Evolutionary conservation across 2,888 invertebrate species (phyloP), one percentile per base, ranked within the genome.

Genomic region (Enoplolaimus lenunculus): DNA sequence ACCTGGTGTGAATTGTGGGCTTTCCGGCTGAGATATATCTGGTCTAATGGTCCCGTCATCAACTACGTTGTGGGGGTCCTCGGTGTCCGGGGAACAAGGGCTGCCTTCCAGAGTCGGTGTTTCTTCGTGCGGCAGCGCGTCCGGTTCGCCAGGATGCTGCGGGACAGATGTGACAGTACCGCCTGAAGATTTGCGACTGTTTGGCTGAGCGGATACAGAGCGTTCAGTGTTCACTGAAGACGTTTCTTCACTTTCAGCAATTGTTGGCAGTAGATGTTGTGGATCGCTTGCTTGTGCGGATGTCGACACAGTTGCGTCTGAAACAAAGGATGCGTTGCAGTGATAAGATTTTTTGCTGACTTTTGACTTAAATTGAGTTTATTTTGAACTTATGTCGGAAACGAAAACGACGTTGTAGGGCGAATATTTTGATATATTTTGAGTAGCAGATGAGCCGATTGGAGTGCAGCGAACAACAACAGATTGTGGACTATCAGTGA

Each of bases 111-210:
- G 64, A 29, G 71, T 67, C 34, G 45, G 33, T 1, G 31, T 34
- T 29, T 73, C 72, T 13, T 26, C 30, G 29, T 68, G 13, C 26
- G 21, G 3, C 34, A 68, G 68, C 30, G 71, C 66, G n/a, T n/a
- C n/a, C n/a, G n/a, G n/a, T n/a, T n/a, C n/a, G n/a, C n/a, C n/a
- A n/a, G n/a, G n/a, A n/a, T n/a, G n/a, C n/a, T n/a, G n/a, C n/a
- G n/a, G n/a, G 60, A 69, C 68, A 45, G 60, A 31, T 7, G 64
- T 29, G 7, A 30, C 64, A 65, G 13, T 33, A 2, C 33, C 72
- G 60, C 29, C 28, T 1, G 31, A 67, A 28, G 33, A 60, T 57
- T 28, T 35, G 60, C 71, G 71, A 71, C 57, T 62, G n/a, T n/a
- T n/a, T 35, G 70, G 31, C 64, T 62, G 64, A 57, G 16, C n/a